Evolutionary conservation across 2,797 vertebrate genomes (phyloP), one percentile per base, ranked within the genome.

Genomic region (Alcedo quadribrachys): DNA sequence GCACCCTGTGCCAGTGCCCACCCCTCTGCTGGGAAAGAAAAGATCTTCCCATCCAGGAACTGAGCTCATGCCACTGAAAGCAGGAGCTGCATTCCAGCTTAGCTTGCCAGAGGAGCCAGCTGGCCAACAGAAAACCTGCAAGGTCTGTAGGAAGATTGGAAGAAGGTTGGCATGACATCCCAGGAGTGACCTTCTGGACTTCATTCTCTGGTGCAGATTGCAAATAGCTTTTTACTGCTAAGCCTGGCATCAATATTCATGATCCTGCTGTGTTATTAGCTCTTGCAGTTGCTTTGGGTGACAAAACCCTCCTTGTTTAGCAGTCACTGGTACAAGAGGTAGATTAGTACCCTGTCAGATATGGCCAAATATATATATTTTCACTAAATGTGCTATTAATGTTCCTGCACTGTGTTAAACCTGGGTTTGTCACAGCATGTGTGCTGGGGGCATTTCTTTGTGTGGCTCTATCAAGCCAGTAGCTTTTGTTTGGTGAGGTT

Each of bases 191-290:
- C 22, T 83, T 81, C 54, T 75, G 54, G 37, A 40, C 43, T 63
- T 85, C 43, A 5, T 6, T 69, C 55, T 46, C 63, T 80, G 32
- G n/a, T 88, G 82, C 74, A 88, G 58, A 71, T 33, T 83, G 62
- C 60, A 88, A 87, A 84, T 35, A 77, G 60, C 45, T 86, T 80
- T 91, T 86, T 79, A 22, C 70, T 86, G 82, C 70, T 66, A 85
- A 85, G 43, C 76, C 66, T 54, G 76, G 45, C 70, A 90, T 88
- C 74, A 61, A 67, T 63, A 74, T 87, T 74, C 57, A 25, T 65
- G 21, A 15, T 86, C 94, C 35, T 42, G 33, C 70, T 88, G 63
- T 63, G 77, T 73, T 95, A 81, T 76, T 91, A 57, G 77, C 80
- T 61, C 30, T 30, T 87, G 9, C 28, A 53, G 73, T 73, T 75